Base-by-base conservation (phyloP, 2,113 vertebrate species). In the Gallinago paraguaiae region DNA sequence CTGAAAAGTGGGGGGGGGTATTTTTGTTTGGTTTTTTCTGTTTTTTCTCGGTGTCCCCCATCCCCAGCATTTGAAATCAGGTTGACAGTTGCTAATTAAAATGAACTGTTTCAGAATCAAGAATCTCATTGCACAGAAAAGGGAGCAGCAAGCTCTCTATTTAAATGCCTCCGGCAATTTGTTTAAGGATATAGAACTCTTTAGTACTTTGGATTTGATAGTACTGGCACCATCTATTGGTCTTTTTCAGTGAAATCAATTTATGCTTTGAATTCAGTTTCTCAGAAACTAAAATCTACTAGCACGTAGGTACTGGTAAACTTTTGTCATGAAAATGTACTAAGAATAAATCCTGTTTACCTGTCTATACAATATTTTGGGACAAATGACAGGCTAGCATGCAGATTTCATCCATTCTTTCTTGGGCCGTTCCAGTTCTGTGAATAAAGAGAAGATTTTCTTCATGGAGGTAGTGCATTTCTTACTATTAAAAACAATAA, bases 221-320 rank as follows among this genome's bases (percentile, higher is more conserved):
- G 68, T 65, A 80, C 46, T 95, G 79, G 82, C 90, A 94, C 82
- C 67, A 77, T 77, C 82, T 95, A 19, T 93, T 90, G 85, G 59
- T 54, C 71, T 90, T 93, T 86, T 70, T 43, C 46, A 60, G 60
- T 68, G 83, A 75, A 93, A 93, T 92, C 28, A 59, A 13, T 84
- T 81, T 88, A 64, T 71, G 23, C 46, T 91, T 77, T 70, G 28
- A 59, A 56, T 85, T 95, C 27, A 30, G 37, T 77, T 82, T 60
- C 79, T 94, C 27, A 59, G 85, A 86, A 72, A 51, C 2, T n/a
- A 68, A 92, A 94, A 82, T 64, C 59, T 31, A 12, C 48, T 37
- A 7, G 80, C 59, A 56, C 11, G 17, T 13, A 65, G 23, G 9
- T 50, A 46, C 22, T 35, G 37, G 30, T 82, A 90, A 90, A 74